Conservation (phyloP, 2,113 vertebrate species). For the Hemicordylus capensis region DNA sequence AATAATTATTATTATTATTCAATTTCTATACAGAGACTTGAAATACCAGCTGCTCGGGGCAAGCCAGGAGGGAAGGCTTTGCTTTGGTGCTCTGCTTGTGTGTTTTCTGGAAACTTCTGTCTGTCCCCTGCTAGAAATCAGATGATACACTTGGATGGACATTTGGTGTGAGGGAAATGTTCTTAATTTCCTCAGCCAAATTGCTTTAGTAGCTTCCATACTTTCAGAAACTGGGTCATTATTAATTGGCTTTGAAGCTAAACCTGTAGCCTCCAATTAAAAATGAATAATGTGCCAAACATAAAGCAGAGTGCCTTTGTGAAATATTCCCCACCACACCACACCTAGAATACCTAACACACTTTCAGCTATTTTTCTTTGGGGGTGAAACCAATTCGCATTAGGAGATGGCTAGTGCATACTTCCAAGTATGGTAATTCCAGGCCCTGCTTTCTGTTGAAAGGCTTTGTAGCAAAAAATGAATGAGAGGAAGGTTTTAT, state of each 20-base stretch:
- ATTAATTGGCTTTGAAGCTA: background rate
- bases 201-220: background rate
- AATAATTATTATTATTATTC: no score
- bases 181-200: background rate
- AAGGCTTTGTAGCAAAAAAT: background rate
- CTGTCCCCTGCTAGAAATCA: background rate
- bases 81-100: background rate
- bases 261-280: slow-evolving; percentile 2
- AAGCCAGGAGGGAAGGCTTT: background rate
- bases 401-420: background rate
- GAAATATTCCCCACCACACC: background rate
- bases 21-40: no score
- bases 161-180: background rate
- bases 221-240: slow-evolving; percentile 4
- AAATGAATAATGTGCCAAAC: slow-evolving; percentile 5
- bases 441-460: background rate
- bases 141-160: background rate
- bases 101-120: background rate
- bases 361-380: background rate
- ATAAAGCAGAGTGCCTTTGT: background rate
- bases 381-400: background rate
- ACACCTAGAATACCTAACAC: background rate
- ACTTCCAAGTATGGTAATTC: background rate
- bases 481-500: background rate
- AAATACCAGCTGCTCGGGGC: background rate